Percentiles rank a stretch among this genome's conserved stretches.
These are phyloP conservation scores for Frieseomelitta varia DNA, from an alignment of 1,140 invertebrate species.

Conservation along the genomic window DNA sequence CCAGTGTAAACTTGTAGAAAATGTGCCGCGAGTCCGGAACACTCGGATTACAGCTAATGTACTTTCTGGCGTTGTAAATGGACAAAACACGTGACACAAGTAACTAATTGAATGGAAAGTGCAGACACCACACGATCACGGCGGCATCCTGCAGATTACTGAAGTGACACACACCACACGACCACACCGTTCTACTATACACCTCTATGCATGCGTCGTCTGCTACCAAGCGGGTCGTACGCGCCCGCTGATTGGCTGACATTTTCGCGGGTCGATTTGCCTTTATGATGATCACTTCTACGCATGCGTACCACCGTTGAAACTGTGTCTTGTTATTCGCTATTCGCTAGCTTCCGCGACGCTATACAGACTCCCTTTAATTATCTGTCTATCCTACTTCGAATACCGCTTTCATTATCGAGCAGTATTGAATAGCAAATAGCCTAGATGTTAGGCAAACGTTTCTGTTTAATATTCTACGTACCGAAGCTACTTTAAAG, in stretches of 20 bases:
- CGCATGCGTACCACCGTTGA: conserved; percentile 64
- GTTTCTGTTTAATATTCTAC: not conserved
- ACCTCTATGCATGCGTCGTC: conserved; percentile 44
- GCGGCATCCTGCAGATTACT: conserved; percentile 78
- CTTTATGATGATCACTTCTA: conserved; percentile 48
- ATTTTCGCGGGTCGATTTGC: conserved; percentile 81
- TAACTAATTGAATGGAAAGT: conserved; percentile 28
- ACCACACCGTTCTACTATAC: conserved; percentile 26
- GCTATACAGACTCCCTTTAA: not conserved
- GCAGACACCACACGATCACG: conserved; percentile 66
- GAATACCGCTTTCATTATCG: not conserved
- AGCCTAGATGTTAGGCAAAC: not conserved
- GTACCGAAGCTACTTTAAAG: not conserved
- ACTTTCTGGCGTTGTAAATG: not conserved
- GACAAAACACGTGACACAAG: conserved; percentile 46
- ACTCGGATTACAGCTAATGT: not conserved
- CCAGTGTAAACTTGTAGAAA: not conserved
- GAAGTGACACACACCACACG: conserved; percentile 45
- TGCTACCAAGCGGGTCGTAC: conserved; percentile 50
- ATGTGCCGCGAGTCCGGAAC: too few relatives aligned
- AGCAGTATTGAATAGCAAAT: not conserved
- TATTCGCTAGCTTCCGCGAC: not conserved
- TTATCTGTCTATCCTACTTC: not conserved
- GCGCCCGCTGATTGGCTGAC: conserved; percentile 58
- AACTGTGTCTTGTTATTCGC: too few relatives aligned